A percentile compares a stretch with the other conserved stretches of the same genome.
Conservation (phyloP, 2,797 vertebrate species). For the Zenarchopterus dispar region DNA sequence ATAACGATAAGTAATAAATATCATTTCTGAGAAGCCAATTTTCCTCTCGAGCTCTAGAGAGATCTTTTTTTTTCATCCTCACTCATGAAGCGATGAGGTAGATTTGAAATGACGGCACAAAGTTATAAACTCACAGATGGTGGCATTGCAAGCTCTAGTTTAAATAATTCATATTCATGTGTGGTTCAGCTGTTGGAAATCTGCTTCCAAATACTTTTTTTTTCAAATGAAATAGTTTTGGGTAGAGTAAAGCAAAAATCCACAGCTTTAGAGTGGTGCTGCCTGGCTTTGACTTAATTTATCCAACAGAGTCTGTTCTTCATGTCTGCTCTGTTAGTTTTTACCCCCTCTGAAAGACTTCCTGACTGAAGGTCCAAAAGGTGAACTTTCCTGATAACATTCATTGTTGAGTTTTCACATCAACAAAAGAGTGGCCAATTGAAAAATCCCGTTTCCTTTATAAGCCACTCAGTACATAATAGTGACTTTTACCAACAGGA, state of each 20-base stretch:
- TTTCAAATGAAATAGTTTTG: too few species aligned
- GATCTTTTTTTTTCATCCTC: background rate
- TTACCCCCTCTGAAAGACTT: background rate
- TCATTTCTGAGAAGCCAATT: background rate
- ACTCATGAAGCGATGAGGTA: too few species aligned
- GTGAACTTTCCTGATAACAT: background rate
- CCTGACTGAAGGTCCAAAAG: background rate
- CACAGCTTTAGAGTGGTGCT: background rate
- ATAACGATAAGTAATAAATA: background rate
- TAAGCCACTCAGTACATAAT: conserved; percentile 10
- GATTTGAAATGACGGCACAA: too few species aligned
- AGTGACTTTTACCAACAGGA: conserved; percentile 17
- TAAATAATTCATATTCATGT: too few species aligned
- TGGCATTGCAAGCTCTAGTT: too few species aligned
- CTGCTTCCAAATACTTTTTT: too few species aligned
- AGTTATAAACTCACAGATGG: too few species aligned
- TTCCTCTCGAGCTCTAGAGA: background rate
- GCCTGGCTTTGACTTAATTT: background rate
- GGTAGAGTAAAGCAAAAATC: too few species aligned
- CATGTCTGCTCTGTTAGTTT: background rate
- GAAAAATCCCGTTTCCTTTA: conserved; percentile 18
- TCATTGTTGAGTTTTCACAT: conserved; percentile 3
- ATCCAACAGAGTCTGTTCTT: background rate
- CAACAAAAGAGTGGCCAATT: conserved; percentile 1
- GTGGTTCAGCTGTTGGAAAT: too few species aligned